Evolutionary conservation across 2,888 invertebrate genomes (phyloP).

Genomic region (Agrotis exclamationis): DNA sequence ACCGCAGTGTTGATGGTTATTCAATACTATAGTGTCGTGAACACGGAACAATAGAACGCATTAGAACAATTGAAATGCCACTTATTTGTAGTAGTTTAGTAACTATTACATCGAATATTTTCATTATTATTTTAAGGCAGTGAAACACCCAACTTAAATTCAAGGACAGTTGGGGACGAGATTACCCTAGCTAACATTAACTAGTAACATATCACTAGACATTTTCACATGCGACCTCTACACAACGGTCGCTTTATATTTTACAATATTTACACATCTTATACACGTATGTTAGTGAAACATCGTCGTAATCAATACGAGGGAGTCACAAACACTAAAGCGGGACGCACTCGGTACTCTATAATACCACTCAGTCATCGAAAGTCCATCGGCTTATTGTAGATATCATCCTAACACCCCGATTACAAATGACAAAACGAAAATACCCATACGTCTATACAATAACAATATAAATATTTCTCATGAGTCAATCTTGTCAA

Average conservation of each 20-base stretch:
- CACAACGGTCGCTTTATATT: constrained; percentile 87
- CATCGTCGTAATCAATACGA: constrained; percentile 75
- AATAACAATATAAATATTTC: constrained; percentile 88
- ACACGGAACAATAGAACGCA: constrained; percentile 77
- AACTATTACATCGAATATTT: constrained; percentile 86
- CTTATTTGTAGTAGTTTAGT: constrained; percentile 88
- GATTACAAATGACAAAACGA: constrained; percentile 85
- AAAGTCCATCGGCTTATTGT: constrained; percentile 90
- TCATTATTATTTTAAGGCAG: constrained; percentile 90
- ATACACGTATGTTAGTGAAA: constrained; percentile 83
- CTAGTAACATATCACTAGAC: constrained; percentile 89
- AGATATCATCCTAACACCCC: constrained; percentile 84
- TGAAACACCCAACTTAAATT: constrained; percentile 91
- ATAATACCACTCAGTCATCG: constrained; percentile 86
- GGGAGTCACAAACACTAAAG: constrained; percentile 82
- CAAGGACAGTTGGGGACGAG: constrained; percentile 90
- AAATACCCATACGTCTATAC: constrained; percentile 86
- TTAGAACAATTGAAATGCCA: constrained; percentile 81
- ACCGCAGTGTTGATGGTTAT: constrained; percentile 54
- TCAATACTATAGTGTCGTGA: constrained; percentile 69
- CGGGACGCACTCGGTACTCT: constrained; percentile 82
- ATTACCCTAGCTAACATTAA: constrained; percentile 91
- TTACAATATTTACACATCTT: constrained; percentile 91
- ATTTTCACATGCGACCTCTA: constrained; percentile 89
- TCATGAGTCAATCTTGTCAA: constrained; percentile 84